A percentile compares a stretch with the other conserved stretches of the same genome.
Conservation (phyloP, 2,888 invertebrate genomes). For the Drosophila nigritarsus region DNA sequence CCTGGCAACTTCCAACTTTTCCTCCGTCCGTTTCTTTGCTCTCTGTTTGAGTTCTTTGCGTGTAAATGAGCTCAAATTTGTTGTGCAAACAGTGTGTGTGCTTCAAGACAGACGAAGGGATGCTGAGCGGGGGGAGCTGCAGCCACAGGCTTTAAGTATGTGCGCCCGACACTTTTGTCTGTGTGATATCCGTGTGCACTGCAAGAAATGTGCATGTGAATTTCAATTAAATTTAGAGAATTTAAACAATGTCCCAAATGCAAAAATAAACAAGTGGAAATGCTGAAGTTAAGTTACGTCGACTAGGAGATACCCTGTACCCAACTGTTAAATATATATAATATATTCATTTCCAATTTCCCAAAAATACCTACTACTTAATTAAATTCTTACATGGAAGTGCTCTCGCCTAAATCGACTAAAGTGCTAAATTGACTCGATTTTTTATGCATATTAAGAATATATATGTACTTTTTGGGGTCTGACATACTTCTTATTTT, state of each 20-base stretch:
- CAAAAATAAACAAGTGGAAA: neutral
- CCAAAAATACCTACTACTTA: neutral
- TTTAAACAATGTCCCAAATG: neutral
- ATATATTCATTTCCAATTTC: fast-evolving
- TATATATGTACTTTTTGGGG: too few relatives aligned
- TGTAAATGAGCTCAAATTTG: conserved; percentile 80
- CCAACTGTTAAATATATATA: neutral
- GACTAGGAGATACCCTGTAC: neutral
- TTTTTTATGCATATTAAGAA: too few relatives aligned
- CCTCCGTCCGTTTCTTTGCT: conserved; percentile 18
- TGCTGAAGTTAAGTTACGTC: neutral
- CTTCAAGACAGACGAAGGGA: conserved; percentile 14
- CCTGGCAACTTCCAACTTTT: conserved; percentile 39
- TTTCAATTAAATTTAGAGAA: neutral
- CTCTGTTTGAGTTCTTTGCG: conserved; percentile 49
- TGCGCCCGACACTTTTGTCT: conserved; percentile 15
- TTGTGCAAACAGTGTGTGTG: conserved; percentile 61
- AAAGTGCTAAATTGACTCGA: too few relatives aligned
- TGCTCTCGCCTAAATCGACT: neutral
- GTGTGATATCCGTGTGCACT: conserved; percentile 7
- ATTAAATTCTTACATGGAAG: neutral
- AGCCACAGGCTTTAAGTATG: neutral
- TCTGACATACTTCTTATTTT: too few relatives aligned
- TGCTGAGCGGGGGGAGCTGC: neutral
- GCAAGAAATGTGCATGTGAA: conserved; percentile 3